phyloP scores from a whole-genome alignment of 2,888 invertebrate genomes.

The Dicyrtoma fusca region DNA sequence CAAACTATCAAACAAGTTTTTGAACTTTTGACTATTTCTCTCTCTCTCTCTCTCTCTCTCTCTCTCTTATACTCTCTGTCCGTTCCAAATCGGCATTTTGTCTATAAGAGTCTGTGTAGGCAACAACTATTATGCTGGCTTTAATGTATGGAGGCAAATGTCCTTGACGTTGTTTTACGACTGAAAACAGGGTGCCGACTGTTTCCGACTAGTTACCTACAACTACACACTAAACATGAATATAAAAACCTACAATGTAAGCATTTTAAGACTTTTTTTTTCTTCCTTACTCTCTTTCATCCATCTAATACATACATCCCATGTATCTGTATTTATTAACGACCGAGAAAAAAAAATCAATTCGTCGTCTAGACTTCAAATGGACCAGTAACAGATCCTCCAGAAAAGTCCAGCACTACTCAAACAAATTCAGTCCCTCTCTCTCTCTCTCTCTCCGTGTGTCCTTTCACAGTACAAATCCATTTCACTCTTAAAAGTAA shows the following conservation, averaged over 20 bases:
- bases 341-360: not conserved
- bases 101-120: not conserved
- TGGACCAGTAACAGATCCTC: not conserved
- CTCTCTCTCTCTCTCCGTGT: constrained; percentile 7
- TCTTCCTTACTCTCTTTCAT: constrained; percentile 38
- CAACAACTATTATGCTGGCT: no score
- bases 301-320: constrained; percentile 15
- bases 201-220: not conserved
- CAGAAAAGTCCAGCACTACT: constrained; percentile 9
- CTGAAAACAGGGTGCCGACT: no score
- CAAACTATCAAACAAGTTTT: not conserved
- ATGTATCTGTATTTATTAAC: no score
- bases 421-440: constrained; percentile 33
- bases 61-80: not conserved
- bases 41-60: not conserved
- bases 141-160: no score
- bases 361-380: not conserved
- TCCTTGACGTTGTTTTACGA: no score
- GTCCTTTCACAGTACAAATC: constrained; percentile 13
- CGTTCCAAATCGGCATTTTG: not conserved
- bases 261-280: constrained; percentile 34
- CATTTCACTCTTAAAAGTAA: constrained; percentile 1
- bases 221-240: not conserved
- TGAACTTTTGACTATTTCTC: not conserved
- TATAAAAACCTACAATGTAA: constrained; percentile 32